Conservation (phyloP, 37 sponge, comb jelly and placozoan genomes). For the Agelas oroides region DNA sequence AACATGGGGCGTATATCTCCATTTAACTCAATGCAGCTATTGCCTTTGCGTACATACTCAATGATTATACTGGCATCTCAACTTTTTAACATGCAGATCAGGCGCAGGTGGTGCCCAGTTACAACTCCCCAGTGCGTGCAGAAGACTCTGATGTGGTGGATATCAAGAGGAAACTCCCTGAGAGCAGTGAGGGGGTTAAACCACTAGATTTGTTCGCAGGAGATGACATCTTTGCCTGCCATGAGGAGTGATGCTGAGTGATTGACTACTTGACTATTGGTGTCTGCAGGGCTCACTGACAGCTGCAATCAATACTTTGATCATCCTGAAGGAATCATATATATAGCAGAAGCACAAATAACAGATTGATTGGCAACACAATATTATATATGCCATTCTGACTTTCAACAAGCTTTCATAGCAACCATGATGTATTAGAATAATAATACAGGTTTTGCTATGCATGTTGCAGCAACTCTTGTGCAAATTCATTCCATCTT, state of each 20-base stretch:
- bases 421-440: no score
- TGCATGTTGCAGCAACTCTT: background rate
- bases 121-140: background rate
- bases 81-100: background rate
- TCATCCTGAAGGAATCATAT: no score
- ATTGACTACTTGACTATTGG: no score
- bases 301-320: background rate
- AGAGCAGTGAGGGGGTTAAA: conserved; percentile 20
- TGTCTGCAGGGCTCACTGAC: background rate
- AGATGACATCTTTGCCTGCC: conserved; percentile 62
- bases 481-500: conserved; percentile 4
- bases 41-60: no score
- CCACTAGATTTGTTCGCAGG: conserved; percentile 59
- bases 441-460: no score
- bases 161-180: conserved; percentile 2
- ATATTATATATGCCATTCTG: no score
- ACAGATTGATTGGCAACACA: no score
- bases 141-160: background rate
- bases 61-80: no score
- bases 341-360: no score
- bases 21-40: no score
- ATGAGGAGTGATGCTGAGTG: conserved; percentile 33
- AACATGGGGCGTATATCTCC: no score
- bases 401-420: no score
- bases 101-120: conserved; percentile 51